These are phyloP conservation scores for Sapayoa aenigma DNA, from an alignment of 2,113 vertebrate genomes.

Conservation along the genomic window DNA sequence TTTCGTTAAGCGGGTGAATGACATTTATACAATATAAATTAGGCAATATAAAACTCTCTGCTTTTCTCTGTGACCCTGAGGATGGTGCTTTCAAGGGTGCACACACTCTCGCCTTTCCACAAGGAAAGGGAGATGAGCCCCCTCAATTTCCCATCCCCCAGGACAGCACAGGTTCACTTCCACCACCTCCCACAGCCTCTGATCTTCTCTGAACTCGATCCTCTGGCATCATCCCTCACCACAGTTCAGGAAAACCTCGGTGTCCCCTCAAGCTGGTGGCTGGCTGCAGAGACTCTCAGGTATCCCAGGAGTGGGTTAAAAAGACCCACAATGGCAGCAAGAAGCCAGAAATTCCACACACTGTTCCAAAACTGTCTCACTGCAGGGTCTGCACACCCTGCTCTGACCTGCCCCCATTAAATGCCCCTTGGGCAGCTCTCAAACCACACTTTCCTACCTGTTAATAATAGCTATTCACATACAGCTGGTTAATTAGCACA, in stretches of 20 bases:
- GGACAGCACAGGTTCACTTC: accelerated
- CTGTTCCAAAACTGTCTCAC: accelerated
- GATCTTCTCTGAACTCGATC: background rate
- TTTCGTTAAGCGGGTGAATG: background rate
- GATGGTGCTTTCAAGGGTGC: accelerated
- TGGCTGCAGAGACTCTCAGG: background rate
- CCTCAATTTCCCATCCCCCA: background rate
- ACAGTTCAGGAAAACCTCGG: background rate
- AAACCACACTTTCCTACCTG: background rate
- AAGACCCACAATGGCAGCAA: background rate
- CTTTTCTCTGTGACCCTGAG: background rate
- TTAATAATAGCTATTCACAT: too few relatives aligned
- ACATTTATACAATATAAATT: background rate
- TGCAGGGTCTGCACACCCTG: accelerated
- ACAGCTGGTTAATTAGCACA: background rate
- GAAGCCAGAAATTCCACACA: accelerated
- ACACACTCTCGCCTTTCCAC: background rate
- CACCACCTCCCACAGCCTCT: background rate
- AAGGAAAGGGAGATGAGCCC: background rate
- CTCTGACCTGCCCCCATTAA: background rate
- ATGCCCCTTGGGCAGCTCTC: background rate
- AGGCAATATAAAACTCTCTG: background rate
- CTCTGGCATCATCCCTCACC: background rate
- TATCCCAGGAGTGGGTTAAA: accelerated
- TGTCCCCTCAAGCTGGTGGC: accelerated